Evolutionary conservation across 2,797 vertebrate species (phyloP).

Genomic region (Lagocephalus sceleratus): DNA sequence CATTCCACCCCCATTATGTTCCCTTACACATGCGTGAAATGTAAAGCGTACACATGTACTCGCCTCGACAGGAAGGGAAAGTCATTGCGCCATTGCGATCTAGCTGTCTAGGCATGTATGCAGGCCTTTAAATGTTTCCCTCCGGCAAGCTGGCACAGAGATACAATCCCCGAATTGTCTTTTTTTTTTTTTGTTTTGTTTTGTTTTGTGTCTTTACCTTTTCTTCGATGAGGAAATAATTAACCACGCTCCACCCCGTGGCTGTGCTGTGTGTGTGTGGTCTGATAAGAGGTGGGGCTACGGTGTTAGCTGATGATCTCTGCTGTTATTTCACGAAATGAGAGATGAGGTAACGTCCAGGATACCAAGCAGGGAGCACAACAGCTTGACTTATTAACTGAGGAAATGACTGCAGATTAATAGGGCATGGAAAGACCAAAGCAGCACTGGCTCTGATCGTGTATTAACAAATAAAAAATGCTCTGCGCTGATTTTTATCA

Average conservation of each 20-base stretch:
- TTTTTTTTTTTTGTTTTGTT: no score
- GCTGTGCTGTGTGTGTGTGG: slow-evolving; percentile 64
- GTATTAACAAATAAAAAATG: no score
- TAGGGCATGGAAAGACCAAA: no score
- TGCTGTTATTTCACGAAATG: slow-evolving; percentile 32
- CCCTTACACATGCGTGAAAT: slow-evolving; percentile 20
- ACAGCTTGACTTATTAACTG: no score
- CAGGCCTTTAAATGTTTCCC: slow-evolving; percentile 54
- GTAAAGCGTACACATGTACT: slow-evolving; percentile 24
- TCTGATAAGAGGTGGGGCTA: slow-evolving; percentile 60
- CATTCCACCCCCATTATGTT: slow-evolving; percentile 54
- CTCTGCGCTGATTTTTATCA: no score
- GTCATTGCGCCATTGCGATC: slow-evolving; percentile 48
- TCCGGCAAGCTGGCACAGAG: slow-evolving; percentile 57
- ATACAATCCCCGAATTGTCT: slow-evolving; percentile 70
- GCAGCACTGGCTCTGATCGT: no score
- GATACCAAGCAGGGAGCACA: no score
- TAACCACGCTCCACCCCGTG: slow-evolving; percentile 46
- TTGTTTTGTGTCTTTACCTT: slow-evolving; percentile 8
- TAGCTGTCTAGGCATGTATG: slow-evolving; percentile 43
- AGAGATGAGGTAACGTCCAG: no score
- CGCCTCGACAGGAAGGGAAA: slow-evolving; percentile 59
- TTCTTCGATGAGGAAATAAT: slow-evolving; percentile 69
- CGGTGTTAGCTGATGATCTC: slow-evolving; percentile 65
- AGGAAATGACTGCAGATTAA: no score